phyloP scores from a whole-genome alignment of 2,113 vertebrate species.

The Eudorcas thomsonii region DNA sequence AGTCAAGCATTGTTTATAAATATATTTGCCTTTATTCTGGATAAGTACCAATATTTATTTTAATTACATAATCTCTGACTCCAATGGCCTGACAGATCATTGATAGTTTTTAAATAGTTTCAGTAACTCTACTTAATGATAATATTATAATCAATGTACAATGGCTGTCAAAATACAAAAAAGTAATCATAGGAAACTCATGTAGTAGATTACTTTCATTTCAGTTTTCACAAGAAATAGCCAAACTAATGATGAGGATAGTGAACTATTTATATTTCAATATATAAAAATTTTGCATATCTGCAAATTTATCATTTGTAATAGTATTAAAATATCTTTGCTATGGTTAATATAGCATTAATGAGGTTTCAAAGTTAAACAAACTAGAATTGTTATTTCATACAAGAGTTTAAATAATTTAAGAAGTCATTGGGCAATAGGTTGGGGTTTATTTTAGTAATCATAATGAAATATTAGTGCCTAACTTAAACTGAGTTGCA shows the following conservation, averaged over 20 bases:
- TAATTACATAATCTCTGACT: background rate
- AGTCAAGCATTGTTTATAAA: background rate
- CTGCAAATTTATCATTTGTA: background rate
- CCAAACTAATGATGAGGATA: background rate
- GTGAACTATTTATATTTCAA: background rate
- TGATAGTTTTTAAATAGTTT: background rate
- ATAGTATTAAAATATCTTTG: background rate
- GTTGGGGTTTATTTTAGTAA: background rate
- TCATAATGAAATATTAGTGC: background rate
- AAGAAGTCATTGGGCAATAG: background rate
- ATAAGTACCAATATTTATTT: background rate
- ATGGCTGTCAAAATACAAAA: background rate
- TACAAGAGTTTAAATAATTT: background rate
- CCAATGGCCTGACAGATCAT: background rate
- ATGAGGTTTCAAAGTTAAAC: background rate
- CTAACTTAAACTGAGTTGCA: background rate
- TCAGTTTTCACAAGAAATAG: background rate
- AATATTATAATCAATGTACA: background rate
- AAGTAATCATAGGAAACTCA: background rate
- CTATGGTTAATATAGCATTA: background rate
- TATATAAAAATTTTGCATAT: background rate
- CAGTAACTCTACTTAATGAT: background rate
- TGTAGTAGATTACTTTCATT: background rate
- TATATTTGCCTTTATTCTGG: background rate
- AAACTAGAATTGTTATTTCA: background rate